Evolutionary conservation across 2,797 vertebrate genomes (phyloP), one percentile per base, ranked within the genome.

Genomic region (Poecilia picta): DNA sequence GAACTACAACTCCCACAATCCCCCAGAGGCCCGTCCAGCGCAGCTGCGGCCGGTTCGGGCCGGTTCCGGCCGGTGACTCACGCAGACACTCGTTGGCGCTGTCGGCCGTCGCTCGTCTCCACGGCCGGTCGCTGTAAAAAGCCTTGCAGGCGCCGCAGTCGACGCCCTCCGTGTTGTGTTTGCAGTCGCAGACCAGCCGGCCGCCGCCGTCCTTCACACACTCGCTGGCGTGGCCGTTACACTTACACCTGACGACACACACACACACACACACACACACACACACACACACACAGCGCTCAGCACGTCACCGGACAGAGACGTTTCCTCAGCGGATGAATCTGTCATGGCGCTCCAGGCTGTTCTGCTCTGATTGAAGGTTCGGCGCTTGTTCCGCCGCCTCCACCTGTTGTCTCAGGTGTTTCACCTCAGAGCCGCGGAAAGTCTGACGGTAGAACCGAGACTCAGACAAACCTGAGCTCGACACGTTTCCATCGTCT

Each of bases 101-200:
- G 18, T 98, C 97, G 0, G 97, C 95, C 0, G 97, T 97, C 0
- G 98, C 97, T 75, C 98, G 96, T 81, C 96, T 96, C 98, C 98
- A 99, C 0, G 98, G 98, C 11, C 97, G 98, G 93, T 98, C 97
- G 0, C 99, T 99, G 95, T 95, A 99, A 94, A 99, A 99, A 1
- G 97, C 95, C 77, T 96, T 96, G 84, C 98, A 99, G 71, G 95
- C 94, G 0, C 95, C 91, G 91, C 98, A 99, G 95, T 99, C 98
- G 0, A 90, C 93, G 0, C 98, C 98, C 0, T 96, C 96, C 0
- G 98, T 99, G 93, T 98, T 97, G 93, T 99, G 98, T 62, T 97
- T 98, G 94, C 98, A 99, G 91, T 95, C 95, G 79, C 98, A 99
- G 66, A 97, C 94, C 92, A 97, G 90, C 57, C 93, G 97, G 10